phyloP scores from a whole-genome alignment of 2,888 invertebrate species.

The Euphydryas editha region DNA sequence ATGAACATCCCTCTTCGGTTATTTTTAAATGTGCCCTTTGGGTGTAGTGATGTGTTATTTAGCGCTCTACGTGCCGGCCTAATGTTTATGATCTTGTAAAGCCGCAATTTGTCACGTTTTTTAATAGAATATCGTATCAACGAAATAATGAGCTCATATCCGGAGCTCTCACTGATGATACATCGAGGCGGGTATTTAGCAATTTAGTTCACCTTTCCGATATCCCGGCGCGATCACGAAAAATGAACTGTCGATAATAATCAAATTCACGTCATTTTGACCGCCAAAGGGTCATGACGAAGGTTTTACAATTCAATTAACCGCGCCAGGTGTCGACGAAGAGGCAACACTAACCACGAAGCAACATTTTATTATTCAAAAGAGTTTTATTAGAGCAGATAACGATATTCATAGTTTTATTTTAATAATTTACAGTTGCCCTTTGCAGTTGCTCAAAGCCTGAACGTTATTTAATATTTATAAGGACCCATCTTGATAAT shows the following conservation, averaged over 20 bases:
- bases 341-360: slow-evolving; percentile 61
- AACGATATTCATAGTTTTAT: slow-evolving; percentile 63
- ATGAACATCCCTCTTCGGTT: slow-evolving; percentile 61
- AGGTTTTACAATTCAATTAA: slow-evolving; percentile 83
- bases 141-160: slow-evolving; percentile 12
- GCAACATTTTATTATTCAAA: slow-evolving; percentile 67
- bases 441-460: slow-evolving; percentile 46
- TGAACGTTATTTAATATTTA: slow-evolving; percentile 46
- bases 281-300: slow-evolving; percentile 77
- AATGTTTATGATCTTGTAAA: slow-evolving; percentile 47
- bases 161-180: slow-evolving; percentile 8
- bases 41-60: slow-evolving; percentile 57
- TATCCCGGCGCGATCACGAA: slow-evolving; percentile 66
- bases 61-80: slow-evolving; percentile 38
- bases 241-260: slow-evolving; percentile 72
- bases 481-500: slow-evolving; percentile 43
- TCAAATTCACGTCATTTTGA: slow-evolving; percentile 73
- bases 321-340: slow-evolving; percentile 72
- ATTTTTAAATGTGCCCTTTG: slow-evolving; percentile 65
- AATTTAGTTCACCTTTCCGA: slow-evolving; percentile 47
- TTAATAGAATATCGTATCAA: slow-evolving; percentile 16
- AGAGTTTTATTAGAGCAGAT: slow-evolving; percentile 60
- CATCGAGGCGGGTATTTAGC: slow-evolving; percentile 45
- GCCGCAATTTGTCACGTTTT: slow-evolving; percentile 46
- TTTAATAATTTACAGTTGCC: slow-evolving; percentile 50